phyloP scores from a whole-genome alignment of 2,113 vertebrate species.

The Axis porcinus region DNA sequence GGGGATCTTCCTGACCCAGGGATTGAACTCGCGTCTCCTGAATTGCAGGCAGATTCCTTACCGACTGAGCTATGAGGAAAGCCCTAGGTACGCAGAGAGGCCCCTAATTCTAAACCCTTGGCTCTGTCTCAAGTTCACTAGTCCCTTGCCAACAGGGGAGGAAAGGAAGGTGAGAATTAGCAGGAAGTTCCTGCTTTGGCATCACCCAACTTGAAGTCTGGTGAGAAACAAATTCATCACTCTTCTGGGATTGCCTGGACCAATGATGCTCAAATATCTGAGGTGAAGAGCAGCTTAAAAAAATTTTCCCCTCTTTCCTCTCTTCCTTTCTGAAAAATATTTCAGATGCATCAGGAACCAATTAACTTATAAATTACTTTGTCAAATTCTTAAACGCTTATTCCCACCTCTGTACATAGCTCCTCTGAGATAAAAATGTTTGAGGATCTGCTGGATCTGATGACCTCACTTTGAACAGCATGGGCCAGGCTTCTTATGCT shows the following conservation, averaged over 20 bases:
- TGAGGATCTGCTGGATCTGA: background rate
- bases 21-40: rapidly evolving
- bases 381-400: background rate
- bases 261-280: background rate
- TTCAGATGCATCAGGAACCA: background rate
- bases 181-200: background rate
- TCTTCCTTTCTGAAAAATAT: background rate
- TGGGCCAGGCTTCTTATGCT: background rate
- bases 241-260: background rate
- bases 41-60: background rate
- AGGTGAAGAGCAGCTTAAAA: background rate
- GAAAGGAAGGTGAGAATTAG: background rate
- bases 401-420: background rate
- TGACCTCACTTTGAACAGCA: background rate
- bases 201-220: background rate
- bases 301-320: background rate
- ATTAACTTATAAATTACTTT: background rate
- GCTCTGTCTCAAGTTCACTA: background rate
- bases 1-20: background rate
- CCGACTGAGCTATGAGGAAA: background rate
- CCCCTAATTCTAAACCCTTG: background rate
- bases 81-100: background rate
- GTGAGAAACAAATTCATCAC: background rate
- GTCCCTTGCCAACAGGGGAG: background rate
- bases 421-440: background rate